phyloP scores from a whole-genome alignment of 1,140 invertebrate species.

The Scaptomyza hsui region DNA sequence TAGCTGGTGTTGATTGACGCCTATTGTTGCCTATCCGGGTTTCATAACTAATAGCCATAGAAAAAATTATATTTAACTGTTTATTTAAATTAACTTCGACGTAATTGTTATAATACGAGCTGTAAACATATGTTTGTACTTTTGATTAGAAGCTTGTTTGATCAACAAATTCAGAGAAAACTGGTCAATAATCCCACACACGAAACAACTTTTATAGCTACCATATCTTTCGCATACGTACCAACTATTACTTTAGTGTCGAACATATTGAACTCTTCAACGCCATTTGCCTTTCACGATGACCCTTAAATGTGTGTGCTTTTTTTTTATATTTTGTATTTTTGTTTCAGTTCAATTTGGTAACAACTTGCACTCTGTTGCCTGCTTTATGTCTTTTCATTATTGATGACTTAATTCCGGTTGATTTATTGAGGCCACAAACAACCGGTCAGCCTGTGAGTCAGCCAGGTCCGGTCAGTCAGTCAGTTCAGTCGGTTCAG shows the following conservation, averaged over 20 bases:
- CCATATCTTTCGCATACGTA: background rate
- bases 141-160: no score
- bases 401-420: slow-evolving; percentile 79
- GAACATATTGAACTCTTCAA: slow-evolving; percentile 16
- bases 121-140: background rate
- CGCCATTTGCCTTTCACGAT: background rate
- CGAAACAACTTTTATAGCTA: no score
- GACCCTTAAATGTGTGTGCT: background rate
- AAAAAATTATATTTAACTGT: slow-evolving; percentile 21
- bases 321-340: slow-evolving; percentile 11
- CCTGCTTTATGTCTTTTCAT: slow-evolving; percentile 78
- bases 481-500: slow-evolving; percentile 17
- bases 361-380: slow-evolving; percentile 57
- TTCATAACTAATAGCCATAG: slow-evolving; percentile 21
- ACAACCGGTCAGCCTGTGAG: slow-evolving; percentile 56
- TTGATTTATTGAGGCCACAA: slow-evolving; percentile 81
- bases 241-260: slow-evolving; percentile 14
- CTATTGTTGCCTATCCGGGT: slow-evolving; percentile 47
- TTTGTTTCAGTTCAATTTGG: slow-evolving; percentile 41
- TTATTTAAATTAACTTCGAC: slow-evolving; percentile 26
- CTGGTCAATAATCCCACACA: no score
- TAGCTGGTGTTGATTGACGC: slow-evolving; percentile 21
- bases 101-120: slow-evolving; percentile 1
- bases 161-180: background rate
- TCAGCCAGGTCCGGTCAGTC: background rate